phyloP scores from a whole-genome alignment of 2,113 vertebrate species.

The Felis chaus region DNA sequence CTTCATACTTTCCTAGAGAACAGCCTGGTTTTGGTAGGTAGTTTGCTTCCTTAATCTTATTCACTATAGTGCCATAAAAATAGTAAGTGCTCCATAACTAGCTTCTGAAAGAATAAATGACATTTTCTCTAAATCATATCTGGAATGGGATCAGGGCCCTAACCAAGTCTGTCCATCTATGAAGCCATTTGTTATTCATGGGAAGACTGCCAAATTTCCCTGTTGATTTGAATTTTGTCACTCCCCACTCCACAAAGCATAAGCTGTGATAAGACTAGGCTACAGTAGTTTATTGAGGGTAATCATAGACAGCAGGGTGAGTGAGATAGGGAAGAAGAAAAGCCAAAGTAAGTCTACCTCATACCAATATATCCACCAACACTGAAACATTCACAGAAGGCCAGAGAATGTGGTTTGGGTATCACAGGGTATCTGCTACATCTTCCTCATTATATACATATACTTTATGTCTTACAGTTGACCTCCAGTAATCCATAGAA shows the following conservation, averaged over 20 bases:
- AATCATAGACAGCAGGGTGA: accelerated
- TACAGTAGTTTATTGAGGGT: not conserved
- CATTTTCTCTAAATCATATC: not conserved
- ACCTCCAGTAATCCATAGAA: not conserved
- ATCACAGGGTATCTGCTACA: not conserved
- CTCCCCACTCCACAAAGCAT: accelerated
- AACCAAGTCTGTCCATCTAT: not conserved
- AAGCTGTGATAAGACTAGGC: not conserved
- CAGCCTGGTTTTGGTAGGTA: accelerated
- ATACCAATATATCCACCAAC: accelerated
- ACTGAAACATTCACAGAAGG: not conserved
- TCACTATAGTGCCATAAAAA: not conserved
- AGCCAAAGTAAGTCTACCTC: not conserved
- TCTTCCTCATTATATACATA: not conserved
- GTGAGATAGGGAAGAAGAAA: not conserved
- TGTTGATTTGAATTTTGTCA: not conserved
- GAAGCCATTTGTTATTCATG: not conserved
- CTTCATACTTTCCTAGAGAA: not conserved
- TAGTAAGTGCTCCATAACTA: not conserved
- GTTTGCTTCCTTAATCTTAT: accelerated
- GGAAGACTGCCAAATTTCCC: not conserved
- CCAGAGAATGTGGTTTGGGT: too few species aligned
- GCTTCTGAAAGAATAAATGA: not conserved
- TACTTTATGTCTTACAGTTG: not conserved
- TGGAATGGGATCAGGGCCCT: not conserved